Evolutionary conservation across 2,888 invertebrate genomes (phyloP).

Genomic region (Himalopsyche anomala): DNA sequence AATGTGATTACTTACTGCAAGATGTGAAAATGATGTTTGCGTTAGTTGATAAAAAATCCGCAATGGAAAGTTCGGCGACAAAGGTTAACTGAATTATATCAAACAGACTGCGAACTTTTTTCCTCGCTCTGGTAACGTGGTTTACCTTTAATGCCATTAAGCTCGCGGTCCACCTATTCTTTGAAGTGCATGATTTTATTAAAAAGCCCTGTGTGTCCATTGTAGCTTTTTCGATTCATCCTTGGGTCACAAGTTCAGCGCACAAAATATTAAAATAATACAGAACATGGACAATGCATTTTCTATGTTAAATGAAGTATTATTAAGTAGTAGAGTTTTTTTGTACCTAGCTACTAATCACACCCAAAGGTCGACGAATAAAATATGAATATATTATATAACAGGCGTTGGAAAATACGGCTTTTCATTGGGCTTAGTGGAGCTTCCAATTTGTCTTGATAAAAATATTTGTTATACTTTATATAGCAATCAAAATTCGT

Average conservation of each 20-base stretch:
- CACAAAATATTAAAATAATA: neutral
- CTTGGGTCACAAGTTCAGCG: neutral
- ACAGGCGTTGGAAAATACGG: too few species aligned
- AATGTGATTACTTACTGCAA: too few species aligned
- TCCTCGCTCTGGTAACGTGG: slow-evolving; percentile 35
- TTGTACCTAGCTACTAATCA: too few species aligned
- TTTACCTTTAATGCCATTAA: slow-evolving; percentile 44
- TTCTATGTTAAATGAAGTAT: neutral
- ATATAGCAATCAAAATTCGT: too few species aligned
- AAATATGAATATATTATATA: too few species aligned
- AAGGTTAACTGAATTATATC: slow-evolving; percentile 49
- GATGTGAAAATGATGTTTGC: too few species aligned
- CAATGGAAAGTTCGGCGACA: slow-evolving; percentile 35
- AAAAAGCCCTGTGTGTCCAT: slow-evolving; percentile 32
- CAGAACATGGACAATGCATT: neutral
- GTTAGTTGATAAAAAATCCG: neutral
- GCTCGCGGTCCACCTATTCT: slow-evolving; percentile 52
- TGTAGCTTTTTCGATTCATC: slow-evolving; percentile 5
- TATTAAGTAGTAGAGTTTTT: neutral
- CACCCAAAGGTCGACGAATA: too few species aligned
- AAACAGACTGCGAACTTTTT: slow-evolving; percentile 50
- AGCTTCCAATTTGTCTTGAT: too few species aligned
- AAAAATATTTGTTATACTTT: too few species aligned
- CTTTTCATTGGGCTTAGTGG: too few species aligned
- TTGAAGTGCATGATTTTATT: slow-evolving; percentile 54